Base-by-base conservation (phyloP, 2,113 vertebrate species). In the Saguinus imperator region DNA sequence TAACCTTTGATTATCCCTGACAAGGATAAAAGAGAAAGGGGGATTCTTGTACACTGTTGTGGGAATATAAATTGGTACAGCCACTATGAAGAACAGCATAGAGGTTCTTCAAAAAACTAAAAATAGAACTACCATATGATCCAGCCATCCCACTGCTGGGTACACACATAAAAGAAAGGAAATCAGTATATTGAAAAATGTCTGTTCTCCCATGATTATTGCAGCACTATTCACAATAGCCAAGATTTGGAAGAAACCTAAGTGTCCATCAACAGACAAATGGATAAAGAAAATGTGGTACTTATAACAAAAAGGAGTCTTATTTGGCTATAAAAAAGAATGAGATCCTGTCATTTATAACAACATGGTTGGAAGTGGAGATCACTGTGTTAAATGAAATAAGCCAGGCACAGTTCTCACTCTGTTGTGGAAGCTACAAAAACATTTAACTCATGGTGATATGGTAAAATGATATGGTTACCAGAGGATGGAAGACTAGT, bases 1-100 rank as follows among this genome's bases (percentile, higher is more conserved):
- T 95, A 95, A 83, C n/a, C 35, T 87, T 82, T 87, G 76, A 82
- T 95, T 92, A 81, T 73, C 43, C 18, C 20, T 90, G 50, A 93
- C 25, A 88, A 97, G 70, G 35, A 70, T 87, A 94, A 86, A 95
- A n/a, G 32, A 35, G 32, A 68, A 68, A 68, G 66, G 16, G 32
- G 32, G 16, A 68, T 35, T 35, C 32, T 68, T 68, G 32, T 68
- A 68, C 16, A 68, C 16, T 68, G 66, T 16, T 68, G 66, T 68
- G 32, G 66, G 32, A 68, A 68, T 68, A 7, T 68, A 68, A 68
- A 14, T 68, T n/a, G n/a, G 66, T 68, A 68, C 7, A 17, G 27
- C 11, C 66, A 68, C 32, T 68, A 68, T 68, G 66, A 35, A 68
- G 16, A 64, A 68, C 32, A 68, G 32, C 16, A 68, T n/a, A 35